These are phyloP conservation scores for Leucania comma DNA, from an alignment of 2,888 invertebrate genomes.

Conservation along the genomic window DNA sequence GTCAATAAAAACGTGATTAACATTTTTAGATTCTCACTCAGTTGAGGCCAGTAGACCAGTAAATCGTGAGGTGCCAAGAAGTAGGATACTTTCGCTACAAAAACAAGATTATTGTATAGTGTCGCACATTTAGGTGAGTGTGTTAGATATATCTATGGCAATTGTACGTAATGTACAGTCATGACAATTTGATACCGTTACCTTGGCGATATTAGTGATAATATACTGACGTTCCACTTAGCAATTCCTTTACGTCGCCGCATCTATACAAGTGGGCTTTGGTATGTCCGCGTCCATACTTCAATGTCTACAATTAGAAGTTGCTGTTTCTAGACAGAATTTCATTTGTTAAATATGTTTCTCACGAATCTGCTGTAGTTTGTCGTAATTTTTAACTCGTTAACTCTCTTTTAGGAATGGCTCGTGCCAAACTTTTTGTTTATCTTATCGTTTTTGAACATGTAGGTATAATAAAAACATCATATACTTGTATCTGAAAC, in stretches of 20 bases:
- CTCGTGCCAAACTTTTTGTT: not conserved
- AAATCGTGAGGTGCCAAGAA: slow-evolving; percentile 43
- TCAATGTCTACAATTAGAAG: slow-evolving; percentile 3
- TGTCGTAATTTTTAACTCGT: not conserved
- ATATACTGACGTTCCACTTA: slow-evolving; percentile 72
- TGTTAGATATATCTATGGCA: slow-evolving; percentile 63
- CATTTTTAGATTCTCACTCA: slow-evolving; percentile 37
- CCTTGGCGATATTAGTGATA: slow-evolving; percentile 70
- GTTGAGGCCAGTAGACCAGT: slow-evolving; percentile 41
- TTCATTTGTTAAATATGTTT: slow-evolving; percentile 1
- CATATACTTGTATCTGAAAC: not conserved
- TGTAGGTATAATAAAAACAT: not conserved
- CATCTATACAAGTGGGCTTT: slow-evolving; percentile 35
- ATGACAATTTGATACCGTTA: slow-evolving; percentile 76
- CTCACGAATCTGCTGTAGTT: not conserved
- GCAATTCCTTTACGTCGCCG: slow-evolving; percentile 36
- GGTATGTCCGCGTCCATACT: slow-evolving; percentile 22
- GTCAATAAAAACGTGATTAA: slow-evolving; percentile 40
- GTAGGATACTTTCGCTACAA: slow-evolving; percentile 59
- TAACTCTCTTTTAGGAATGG: not conserved
- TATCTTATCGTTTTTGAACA: slow-evolving; percentile 13
- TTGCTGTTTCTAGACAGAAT: slow-evolving; percentile 1
- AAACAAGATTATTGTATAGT: slow-evolving; percentile 48
- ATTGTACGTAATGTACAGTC: slow-evolving; percentile 56
- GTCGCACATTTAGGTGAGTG: slow-evolving; percentile 68